Conservation (phyloP, 2,888 invertebrate species). For the Melolontha melolontha region DNA sequence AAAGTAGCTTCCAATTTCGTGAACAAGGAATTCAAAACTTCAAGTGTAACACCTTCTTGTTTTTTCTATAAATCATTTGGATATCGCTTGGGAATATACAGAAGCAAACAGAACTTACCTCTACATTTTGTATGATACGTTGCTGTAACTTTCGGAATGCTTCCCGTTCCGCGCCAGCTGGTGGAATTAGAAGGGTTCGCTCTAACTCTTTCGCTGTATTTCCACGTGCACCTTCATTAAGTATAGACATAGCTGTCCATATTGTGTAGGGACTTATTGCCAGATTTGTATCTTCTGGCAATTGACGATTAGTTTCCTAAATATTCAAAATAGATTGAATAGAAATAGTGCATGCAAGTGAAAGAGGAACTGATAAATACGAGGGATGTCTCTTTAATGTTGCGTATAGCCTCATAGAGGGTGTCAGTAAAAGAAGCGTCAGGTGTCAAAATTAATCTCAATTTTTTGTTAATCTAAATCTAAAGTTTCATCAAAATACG, state of each 20-base stretch:
- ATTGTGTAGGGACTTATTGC: slow-evolving; percentile 76
- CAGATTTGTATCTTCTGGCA: slow-evolving; percentile 63
- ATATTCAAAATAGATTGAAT: too few relatives aligned
- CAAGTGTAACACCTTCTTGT: slow-evolving; percentile 62
- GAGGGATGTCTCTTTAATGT: too few relatives aligned
- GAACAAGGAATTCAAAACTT: slow-evolving; percentile 67
- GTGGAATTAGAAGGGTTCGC: slow-evolving; percentile 58
- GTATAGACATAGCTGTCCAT: slow-evolving; percentile 73
- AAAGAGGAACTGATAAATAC: too few relatives aligned
- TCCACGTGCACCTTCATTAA: slow-evolving; percentile 72
- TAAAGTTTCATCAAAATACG: too few relatives aligned
- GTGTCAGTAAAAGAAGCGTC: too few relatives aligned
- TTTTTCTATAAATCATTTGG: slow-evolving; percentile 48
- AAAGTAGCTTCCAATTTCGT: slow-evolving; percentile 59
- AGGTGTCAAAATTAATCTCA: too few relatives aligned
- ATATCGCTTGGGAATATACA: neutral
- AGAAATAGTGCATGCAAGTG: too few relatives aligned
- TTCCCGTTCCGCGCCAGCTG: slow-evolving; percentile 5
- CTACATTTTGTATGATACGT: slow-evolving; percentile 52
- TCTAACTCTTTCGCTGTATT: slow-evolving; percentile 69
- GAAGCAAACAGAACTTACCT: slow-evolving; percentile 46
- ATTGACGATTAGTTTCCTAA: slow-evolving; percentile 55
- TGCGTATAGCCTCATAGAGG: too few relatives aligned
- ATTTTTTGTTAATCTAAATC: too few relatives aligned
- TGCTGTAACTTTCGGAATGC: slow-evolving; percentile 56